A percentile compares a stretch with the other conserved stretches of the same genome.
phyloP scores from a whole-genome alignment of 2,797 vertebrate species.

The Pelobates cultripes region DNA sequence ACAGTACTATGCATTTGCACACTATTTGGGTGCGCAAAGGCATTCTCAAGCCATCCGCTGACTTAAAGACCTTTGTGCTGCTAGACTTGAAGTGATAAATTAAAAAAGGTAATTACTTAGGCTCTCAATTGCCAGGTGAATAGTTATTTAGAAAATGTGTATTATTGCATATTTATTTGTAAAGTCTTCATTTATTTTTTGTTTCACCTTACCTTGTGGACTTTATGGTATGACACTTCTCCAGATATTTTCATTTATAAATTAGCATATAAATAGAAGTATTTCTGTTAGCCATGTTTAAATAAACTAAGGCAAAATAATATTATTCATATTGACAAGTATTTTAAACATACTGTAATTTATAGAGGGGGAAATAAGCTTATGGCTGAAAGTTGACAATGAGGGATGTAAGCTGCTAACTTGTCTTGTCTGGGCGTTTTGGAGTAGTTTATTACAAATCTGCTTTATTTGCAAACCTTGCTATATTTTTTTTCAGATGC shows the following conservation, averaged over 20 bases:
- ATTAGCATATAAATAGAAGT: conserved; percentile 55
- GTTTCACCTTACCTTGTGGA: not conserved
- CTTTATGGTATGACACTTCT: conserved; percentile 28
- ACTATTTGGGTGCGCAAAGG: not conserved
- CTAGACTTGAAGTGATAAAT: not conserved
- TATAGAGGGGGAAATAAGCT: conserved; percentile 53
- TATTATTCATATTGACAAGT: conserved; percentile 56
- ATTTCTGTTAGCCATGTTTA: conserved; percentile 41
- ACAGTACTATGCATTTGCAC: not conserved
- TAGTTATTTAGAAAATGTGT: conserved; percentile 4
- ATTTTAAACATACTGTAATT: conserved; percentile 52
- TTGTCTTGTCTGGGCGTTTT: conserved; percentile 46
- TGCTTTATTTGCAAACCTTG: conserved; percentile 45
- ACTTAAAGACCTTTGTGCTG: not conserved
- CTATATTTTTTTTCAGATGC: conserved; percentile 40
- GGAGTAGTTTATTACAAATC: conserved; percentile 36
- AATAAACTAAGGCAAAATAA: conserved; percentile 41
- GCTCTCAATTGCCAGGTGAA: not conserved
- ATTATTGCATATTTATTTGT: not conserved
- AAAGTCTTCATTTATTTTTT: too few species aligned
- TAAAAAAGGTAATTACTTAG: not conserved
- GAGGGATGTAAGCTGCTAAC: conserved; percentile 45
- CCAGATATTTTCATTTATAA: conserved; percentile 33
- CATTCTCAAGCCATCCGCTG: not conserved
- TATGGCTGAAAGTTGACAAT: conserved; percentile 46